These are phyloP conservation scores for Megalurothrips usitatus DNA, from an alignment of 2,888 invertebrate species.

Conservation along the genomic window DNA sequence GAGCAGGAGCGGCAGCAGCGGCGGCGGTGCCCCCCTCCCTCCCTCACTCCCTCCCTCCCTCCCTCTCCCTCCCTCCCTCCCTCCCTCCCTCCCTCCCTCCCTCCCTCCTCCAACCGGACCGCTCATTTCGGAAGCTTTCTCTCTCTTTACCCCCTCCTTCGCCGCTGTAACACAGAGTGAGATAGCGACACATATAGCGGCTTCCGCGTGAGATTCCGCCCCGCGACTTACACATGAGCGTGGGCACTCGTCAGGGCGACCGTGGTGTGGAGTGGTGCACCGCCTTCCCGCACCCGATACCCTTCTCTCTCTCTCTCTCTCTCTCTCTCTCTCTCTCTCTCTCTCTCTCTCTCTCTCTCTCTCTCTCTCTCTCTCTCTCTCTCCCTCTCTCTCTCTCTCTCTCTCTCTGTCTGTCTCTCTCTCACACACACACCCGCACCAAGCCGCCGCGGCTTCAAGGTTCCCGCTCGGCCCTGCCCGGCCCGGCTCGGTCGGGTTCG, in stretches of 20 bases:
- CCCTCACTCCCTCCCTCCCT: neutral
- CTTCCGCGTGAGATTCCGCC: conserved; percentile 29
- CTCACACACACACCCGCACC: neutral
- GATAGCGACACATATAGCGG: no score
- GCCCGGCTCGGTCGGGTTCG: neutral
- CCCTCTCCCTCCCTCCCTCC: neutral
- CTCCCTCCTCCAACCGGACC: neutral
- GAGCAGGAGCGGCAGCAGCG: no score
- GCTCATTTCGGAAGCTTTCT: conserved; percentile 32
- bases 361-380: conserved; percentile 31
- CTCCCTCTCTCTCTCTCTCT: conserved; percentile 28
- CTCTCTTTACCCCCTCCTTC: conserved; percentile 30
- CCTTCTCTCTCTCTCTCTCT: conserved; percentile 30
- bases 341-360: conserved; percentile 24
- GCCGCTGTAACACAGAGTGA: no score
- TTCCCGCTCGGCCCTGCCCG: conserved; percentile 13
- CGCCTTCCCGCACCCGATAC: no score
- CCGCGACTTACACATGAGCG: no score
- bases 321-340: conserved; percentile 30
- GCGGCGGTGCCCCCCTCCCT: neutral
- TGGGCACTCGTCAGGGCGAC: no score
- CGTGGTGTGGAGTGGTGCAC: no score
- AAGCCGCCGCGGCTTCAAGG: conserved; percentile 34
- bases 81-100: neutral
- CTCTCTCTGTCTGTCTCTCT: neutral